Percentiles rank a stretch among this genome's conserved stretches.
phyloP scores from a whole-genome alignment of 2,113 vertebrate species.

The Grus americana region DNA sequence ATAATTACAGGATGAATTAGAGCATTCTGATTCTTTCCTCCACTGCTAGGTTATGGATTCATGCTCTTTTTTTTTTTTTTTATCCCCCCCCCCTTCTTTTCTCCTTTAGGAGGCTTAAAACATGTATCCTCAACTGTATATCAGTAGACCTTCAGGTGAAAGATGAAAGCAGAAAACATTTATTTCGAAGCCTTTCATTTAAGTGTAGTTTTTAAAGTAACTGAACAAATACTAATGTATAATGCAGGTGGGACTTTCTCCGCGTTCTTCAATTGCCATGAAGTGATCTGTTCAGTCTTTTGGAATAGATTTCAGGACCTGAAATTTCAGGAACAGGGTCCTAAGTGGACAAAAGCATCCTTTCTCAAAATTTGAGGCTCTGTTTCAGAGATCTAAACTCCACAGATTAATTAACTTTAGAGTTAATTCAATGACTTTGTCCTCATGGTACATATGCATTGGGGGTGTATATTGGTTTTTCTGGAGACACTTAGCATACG shows the following conservation, averaged over 20 bases:
- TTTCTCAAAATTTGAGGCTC: background rate
- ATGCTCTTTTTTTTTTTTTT: background rate
- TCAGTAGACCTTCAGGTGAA: background rate
- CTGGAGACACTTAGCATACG: background rate
- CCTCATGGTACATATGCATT: background rate
- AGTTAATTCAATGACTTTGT: background rate
- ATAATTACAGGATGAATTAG: background rate
- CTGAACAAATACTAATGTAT: background rate
- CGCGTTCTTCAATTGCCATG: background rate
- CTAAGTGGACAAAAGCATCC: background rate
- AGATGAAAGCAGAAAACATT: background rate
- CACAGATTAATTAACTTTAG: background rate
- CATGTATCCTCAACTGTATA: background rate
- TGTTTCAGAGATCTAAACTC: background rate
- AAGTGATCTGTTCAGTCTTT: background rate
- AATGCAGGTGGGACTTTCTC: background rate
- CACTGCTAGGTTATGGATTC: background rate
- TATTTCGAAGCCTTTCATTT: background rate
- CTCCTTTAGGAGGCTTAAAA: background rate
- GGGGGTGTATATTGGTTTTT: accelerated
- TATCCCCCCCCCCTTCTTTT: background rate
- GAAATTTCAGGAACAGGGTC: background rate
- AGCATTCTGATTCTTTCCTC: background rate
- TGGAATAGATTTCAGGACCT: background rate
- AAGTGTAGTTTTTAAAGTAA: background rate